Evolutionary conservation across 2,113 vertebrate genomes (phyloP), one percentile per base, ranked within the genome.

Genomic region (Arenaria interpres): DNA sequence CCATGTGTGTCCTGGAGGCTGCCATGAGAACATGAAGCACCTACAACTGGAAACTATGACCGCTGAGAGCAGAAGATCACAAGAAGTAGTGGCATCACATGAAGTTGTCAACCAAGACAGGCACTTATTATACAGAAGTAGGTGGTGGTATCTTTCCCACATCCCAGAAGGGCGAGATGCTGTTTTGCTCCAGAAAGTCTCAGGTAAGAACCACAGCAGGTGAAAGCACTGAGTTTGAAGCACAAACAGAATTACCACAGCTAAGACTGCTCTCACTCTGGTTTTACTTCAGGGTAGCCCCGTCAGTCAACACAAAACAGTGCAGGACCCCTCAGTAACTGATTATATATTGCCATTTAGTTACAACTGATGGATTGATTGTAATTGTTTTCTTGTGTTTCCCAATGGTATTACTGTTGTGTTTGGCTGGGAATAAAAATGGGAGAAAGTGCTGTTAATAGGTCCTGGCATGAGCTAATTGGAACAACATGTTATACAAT

Each of bases 391-490:
- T 76, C 81, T 51, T 50, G 77, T 76, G 48, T 82, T 96, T 93
- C 86, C 60, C 80, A 78, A 30, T 16, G 30, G 25, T 71, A 76
- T 60, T 85, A 60, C 14, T 79, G 15, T 73, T 88, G 33, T 41
- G 22, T 93, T 96, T 96, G 80, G 80, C 81, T 64, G 12, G 30
- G 81, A 94, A 86, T 74, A 81, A 96, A 89, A 85, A 91, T 19
- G 45, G 69, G 74, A 76, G 48, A 89, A 91, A 79, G 60, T 60
- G 57, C 91, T 88, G 75, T 66, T 95, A 94, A 88, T 68, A 93
- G 69, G 67, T 82, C 88, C 88, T 91, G 88, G 84, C 88, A 91
- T 2, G 0, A 93, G 32, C 78, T 93, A 94, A 77, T 66, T 79
- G 66, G 50, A 94, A 76, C 62, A 74, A 78, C 8, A 14, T 57